Conservation (phyloP, 1,140 invertebrate species). For the Panonychus citri region DNA sequence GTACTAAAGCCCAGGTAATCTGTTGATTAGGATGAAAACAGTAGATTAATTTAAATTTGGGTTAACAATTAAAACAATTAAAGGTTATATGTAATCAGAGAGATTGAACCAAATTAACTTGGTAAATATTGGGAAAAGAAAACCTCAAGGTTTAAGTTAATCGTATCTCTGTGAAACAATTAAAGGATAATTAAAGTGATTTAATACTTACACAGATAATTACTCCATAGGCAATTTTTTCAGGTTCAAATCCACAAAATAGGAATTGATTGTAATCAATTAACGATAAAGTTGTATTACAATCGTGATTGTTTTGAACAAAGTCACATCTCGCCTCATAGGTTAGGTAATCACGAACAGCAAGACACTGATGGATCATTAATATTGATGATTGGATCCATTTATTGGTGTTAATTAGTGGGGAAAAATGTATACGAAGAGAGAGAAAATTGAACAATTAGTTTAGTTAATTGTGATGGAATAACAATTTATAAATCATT, state of each 20-base stretch:
- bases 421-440: no score
- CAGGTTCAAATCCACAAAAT: conserved; percentile 21
- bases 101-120: no score
- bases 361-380: not conserved
- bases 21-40: conserved; percentile 5
- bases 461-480: no score
- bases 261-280: conserved; percentile 23
- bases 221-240: conserved; percentile 16
- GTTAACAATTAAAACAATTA: not conserved
- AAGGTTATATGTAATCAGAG: no score
- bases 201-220: conserved; percentile 19
- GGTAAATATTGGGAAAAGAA: no score
- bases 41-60: not conserved
- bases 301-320: conserved; percentile 15
- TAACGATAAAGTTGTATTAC: conserved; percentile 22
- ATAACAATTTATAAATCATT: no score
- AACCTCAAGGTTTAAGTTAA: no score
- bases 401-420: not conserved
- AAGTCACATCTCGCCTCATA: not conserved
- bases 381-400: not conserved
- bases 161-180: no score
- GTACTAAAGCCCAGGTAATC: conserved; percentile 31
- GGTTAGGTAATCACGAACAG: not conserved
- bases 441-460: not conserved
- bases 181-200: not conserved